Conservation (phyloP, 2,113 vertebrate species). For the Cryptomyrus ogoouensis region DNA sequence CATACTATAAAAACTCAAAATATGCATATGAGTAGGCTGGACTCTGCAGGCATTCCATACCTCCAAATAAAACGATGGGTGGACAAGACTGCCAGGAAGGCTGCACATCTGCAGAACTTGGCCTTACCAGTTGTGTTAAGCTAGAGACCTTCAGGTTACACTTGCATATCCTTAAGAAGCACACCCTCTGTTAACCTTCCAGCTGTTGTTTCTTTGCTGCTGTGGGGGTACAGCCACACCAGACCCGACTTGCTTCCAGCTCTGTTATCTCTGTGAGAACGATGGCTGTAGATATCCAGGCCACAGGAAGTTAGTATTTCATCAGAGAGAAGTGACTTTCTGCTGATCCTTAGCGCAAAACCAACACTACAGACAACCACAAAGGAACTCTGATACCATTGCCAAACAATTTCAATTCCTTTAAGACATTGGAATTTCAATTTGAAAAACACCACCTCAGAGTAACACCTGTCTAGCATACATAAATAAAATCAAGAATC, state of each 20-base stretch:
- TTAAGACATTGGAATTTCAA: not conserved
- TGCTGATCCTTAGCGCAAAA: not conserved
- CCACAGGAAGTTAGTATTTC: not conserved
- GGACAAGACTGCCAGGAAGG: not conserved
- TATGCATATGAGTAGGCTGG: not conserved
- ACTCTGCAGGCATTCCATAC: not conserved
- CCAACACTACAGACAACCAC: not conserved
- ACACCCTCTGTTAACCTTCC: not conserved
- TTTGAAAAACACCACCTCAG: not conserved
- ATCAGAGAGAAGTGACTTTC: not conserved
- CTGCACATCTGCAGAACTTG: not conserved
- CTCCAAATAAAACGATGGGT: not conserved
- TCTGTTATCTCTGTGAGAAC: not conserved
- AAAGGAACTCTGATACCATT: not conserved
- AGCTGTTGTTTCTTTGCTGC: not conserved
- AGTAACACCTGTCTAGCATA: not conserved
- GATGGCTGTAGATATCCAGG: not conserved
- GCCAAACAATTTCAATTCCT: not conserved
- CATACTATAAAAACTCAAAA: not conserved
- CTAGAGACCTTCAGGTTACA: not conserved
- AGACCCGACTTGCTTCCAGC: not conserved
- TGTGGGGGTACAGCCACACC: not conserved
- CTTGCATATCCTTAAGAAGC: not conserved
- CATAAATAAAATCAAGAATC: not conserved
- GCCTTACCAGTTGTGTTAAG: no score